A percentile compares a stretch with the other conserved stretches of the same genome.
phyloP scores from a whole-genome alignment of 2,888 invertebrate genomes.

The Pasiphila rectangulata region DNA sequence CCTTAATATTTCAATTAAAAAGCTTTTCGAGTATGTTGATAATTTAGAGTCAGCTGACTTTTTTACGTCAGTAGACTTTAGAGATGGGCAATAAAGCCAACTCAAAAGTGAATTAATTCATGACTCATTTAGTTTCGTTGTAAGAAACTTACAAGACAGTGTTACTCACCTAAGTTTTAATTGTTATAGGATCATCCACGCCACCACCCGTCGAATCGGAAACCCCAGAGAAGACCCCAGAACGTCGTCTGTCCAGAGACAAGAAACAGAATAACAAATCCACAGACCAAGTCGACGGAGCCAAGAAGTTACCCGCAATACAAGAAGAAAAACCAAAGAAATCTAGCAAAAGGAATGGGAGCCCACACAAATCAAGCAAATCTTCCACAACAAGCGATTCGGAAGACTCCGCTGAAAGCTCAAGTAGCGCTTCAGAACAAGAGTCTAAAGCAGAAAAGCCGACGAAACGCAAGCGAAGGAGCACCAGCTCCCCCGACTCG shows the following conservation, averaged over 20 bases:
- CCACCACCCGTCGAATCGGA: conserved; percentile 62
- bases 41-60: too few species aligned
- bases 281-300: conserved; percentile 55
- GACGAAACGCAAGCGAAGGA: conserved; percentile 64
- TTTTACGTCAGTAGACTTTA: neutral
- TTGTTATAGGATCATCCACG: conserved; percentile 60
- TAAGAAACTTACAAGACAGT: too few species aligned
- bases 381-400: conserved; percentile 68
- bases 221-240: conserved; percentile 60
- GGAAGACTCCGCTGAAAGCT: conserved; percentile 57
- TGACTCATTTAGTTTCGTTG: neutral
- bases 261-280: conserved; percentile 58
- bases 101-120: neutral
- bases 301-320: conserved; percentile 56
- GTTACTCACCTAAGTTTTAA: too few species aligned
- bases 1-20: too few species aligned
- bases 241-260: conserved; percentile 58
- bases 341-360: conserved; percentile 52
- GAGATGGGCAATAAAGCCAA: too few species aligned
- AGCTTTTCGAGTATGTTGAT: too few species aligned
- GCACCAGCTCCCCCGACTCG: conserved; percentile 57
- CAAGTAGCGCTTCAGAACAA: conserved; percentile 50
- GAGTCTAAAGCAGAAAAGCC: conserved; percentile 49
- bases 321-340: conserved; percentile 60
- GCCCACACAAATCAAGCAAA: conserved; percentile 55